A percentile compares a stretch with the other conserved stretches of the same genome.
phyloP scores from a whole-genome alignment of 1,140 invertebrate species.

The Heliconius melpomene region DNA sequence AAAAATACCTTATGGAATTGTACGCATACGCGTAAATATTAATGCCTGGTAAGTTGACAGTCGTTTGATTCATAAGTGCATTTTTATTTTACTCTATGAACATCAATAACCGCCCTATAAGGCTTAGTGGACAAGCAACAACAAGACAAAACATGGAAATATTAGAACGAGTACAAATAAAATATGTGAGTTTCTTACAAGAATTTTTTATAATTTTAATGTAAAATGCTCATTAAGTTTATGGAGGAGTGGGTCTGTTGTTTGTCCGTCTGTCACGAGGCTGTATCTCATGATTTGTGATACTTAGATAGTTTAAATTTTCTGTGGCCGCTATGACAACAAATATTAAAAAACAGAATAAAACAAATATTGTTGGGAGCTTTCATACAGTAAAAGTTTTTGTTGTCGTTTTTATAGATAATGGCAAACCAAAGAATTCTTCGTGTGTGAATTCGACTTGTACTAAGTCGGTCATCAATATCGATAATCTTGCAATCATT shows the following conservation, averaged over 20 bases:
- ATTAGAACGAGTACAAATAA: conserved; percentile 34
- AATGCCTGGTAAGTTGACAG: conserved; percentile 15
- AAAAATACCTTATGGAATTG: background rate
- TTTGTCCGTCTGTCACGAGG: conserved; percentile 8
- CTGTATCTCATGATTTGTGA: background rate
- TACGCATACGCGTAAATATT: background rate
- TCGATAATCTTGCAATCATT: too few species aligned
- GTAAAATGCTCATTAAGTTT: too few species aligned
- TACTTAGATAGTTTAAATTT: too few species aligned
- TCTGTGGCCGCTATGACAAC: too few species aligned
- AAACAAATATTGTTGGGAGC: too few species aligned
- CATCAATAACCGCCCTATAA: conserved; percentile 38
- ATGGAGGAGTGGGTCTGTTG: too few species aligned
- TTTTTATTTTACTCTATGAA: conserved; percentile 40
- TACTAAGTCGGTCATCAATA: too few species aligned
- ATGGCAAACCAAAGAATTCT: too few species aligned
- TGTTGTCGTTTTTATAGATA: too few species aligned
- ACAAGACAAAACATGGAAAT: conserved; percentile 29
- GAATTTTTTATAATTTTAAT: background rate
- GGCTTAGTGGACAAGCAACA: conserved; percentile 24
- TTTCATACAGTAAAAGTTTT: too few species aligned
- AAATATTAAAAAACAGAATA: too few species aligned
- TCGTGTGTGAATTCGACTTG: too few species aligned
- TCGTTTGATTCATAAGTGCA: conserved; percentile 38
- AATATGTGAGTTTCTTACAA: background rate